Evolutionary conservation across 2,113 vertebrate genomes (phyloP).

Genomic region (Pseudopipra pipra): DNA sequence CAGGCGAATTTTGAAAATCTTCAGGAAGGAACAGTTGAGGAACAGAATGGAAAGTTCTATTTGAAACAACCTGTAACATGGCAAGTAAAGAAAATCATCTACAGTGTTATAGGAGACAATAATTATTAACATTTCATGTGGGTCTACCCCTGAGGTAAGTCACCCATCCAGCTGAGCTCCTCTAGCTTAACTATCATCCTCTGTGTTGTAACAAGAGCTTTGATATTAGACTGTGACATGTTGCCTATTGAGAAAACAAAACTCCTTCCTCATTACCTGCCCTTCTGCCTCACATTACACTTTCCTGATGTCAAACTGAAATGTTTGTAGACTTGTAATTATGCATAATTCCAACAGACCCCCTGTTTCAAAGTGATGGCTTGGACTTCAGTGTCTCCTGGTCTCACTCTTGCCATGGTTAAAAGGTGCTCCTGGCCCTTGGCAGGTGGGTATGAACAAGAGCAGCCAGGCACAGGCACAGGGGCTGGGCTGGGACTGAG

Average conservation of each 20-base stretch:
- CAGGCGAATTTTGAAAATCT: background rate
- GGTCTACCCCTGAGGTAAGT: fast-evolving
- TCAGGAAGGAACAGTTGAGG: background rate
- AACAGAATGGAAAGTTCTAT: background rate
- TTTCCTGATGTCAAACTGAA: background rate
- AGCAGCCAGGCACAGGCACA: background rate
- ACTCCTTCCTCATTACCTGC: background rate
- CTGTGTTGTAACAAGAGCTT: background rate
- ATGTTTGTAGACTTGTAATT: background rate
- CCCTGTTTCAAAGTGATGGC: background rate
- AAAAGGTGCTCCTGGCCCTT: background rate
- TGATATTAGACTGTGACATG: fast-evolving
- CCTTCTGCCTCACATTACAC: background rate
- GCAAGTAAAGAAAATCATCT: background rate
- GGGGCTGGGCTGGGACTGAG: background rate
- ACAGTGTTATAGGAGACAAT: background rate
- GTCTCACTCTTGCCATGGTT: background rate
- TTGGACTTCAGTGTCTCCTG: background rate
- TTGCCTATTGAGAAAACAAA: background rate
- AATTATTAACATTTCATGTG: background rate
- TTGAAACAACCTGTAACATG: background rate
- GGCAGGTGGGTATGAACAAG: background rate
- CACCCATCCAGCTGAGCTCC: background rate
- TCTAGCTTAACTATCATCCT: background rate
- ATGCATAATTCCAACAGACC: background rate